These are phyloP conservation scores for Vireo altiloquus DNA, from an alignment of 2,113 vertebrate genomes.

Conservation along the genomic window DNA sequence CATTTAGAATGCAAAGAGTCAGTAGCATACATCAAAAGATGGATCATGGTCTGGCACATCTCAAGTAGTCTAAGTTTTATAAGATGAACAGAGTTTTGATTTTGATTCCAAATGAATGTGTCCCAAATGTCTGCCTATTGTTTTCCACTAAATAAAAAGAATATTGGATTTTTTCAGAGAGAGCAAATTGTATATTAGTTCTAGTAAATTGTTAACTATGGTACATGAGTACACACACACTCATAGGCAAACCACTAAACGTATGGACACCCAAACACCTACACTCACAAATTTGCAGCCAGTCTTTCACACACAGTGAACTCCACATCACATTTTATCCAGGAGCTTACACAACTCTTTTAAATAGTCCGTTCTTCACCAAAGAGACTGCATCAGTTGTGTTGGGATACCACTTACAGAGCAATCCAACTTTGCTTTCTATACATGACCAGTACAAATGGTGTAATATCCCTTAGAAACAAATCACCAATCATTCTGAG, in stretches of 20 bases:
- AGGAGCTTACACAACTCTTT: neutral
- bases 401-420: neutral
- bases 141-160: neutral
- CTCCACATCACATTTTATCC: neutral
- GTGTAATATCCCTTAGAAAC: neutral
- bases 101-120: neutral
- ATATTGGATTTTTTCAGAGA: neutral
- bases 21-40: neutral
- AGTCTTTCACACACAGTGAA: neutral
- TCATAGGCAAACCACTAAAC: neutral
- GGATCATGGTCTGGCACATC: neutral
- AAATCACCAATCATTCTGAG: neutral
- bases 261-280: neutral
- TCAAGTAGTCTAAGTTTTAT: neutral
- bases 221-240: neutral
- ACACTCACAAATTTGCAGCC: neutral
- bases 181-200: neutral
- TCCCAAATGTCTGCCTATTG: neutral
- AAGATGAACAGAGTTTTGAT: neutral
- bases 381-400: neutral
- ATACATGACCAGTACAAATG: neutral
- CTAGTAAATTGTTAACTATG: neutral
- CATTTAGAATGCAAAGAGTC: neutral
- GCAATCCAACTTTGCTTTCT: neutral
- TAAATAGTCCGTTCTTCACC: neutral